Percentiles rank a stretch among this genome's conserved stretches.
These are phyloP conservation scores for Pocillopora meandrina DNA, from an alignment of 92 coral and sea anemone genomes.

Conservation along the genomic window DNA sequence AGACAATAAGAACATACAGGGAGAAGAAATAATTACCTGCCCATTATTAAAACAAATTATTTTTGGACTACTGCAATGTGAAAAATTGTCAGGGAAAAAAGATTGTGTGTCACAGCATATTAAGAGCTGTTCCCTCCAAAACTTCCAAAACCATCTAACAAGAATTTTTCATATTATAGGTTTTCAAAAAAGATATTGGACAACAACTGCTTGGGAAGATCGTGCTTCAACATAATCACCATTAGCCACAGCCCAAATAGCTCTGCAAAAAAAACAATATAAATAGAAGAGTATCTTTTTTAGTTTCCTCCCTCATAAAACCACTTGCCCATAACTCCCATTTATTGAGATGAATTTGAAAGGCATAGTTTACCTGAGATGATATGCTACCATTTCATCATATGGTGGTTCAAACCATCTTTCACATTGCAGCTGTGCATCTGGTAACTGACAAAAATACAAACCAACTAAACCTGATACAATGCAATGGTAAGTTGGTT, in stretches of 20 bases:
- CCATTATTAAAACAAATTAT: no score
- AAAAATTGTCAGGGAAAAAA: not conserved
- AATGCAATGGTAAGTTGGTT: no score
- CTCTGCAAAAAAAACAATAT: slow-evolving; percentile 48
- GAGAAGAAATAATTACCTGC: no score
- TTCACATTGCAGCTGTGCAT: slow-evolving; percentile 86
- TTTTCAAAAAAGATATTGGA: slow-evolving; percentile 78
- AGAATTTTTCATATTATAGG: no score
- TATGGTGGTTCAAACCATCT: slow-evolving; percentile 93
- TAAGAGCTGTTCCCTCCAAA: not conserved
- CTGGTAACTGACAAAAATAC: slow-evolving; percentile 37
- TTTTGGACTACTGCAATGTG: no score
- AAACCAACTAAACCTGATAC: not conserved
- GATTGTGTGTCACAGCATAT: not conserved
- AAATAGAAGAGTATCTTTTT: not conserved
- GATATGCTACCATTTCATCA: slow-evolving; percentile 90
- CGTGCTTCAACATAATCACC: slow-evolving; percentile 85
- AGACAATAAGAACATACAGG: no score
- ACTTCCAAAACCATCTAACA: not conserved
- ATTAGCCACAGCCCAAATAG: slow-evolving; percentile 90
- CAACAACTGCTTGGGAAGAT: slow-evolving; percentile 88
- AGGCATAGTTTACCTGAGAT: slow-evolving; percentile 66
- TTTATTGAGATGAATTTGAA: no score
- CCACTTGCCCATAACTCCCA: not conserved
- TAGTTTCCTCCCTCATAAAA: not conserved